Conservation (phyloP, 1,140 invertebrate genomes). For the Zeugodacus cucurbitae region DNA sequence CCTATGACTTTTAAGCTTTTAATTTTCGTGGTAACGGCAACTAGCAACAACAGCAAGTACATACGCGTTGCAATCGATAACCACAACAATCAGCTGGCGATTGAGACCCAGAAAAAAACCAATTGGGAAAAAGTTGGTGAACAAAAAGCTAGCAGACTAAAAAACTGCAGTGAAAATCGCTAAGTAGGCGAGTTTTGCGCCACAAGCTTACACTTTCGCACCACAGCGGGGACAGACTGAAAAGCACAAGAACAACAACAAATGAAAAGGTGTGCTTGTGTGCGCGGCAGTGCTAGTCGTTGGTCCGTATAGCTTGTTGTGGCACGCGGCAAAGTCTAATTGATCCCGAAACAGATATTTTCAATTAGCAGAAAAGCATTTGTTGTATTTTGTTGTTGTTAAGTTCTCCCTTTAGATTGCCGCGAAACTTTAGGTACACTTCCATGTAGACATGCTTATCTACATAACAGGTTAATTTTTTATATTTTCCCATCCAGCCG, state of each 20-base stretch:
- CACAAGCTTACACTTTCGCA: neutral
- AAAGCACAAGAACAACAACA: neutral
- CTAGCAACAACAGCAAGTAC: neutral
- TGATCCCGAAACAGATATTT: constrained; percentile 66
- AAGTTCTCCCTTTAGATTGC: constrained; percentile 39
- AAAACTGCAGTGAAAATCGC: neutral
- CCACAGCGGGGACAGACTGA: neutral
- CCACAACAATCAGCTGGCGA: constrained; percentile 27
- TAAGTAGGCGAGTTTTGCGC: constrained; percentile 11
- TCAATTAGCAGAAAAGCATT: constrained; percentile 66
- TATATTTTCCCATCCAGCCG: neutral
- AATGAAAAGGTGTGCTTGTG: neutral
- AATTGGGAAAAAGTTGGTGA: neutral
- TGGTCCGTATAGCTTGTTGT: neutral
- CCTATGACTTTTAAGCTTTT: constrained; percentile 25
- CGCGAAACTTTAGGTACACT: neutral
- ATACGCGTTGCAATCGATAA: neutral
- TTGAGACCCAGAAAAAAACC: neutral
- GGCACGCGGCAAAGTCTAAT: constrained; percentile 53
- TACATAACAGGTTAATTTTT: neutral
- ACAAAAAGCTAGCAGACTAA: neutral
- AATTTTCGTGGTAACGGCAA: neutral
- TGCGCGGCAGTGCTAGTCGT: neutral
- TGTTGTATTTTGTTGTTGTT: constrained; percentile 31
- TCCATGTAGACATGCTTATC: neutral